Evolutionary conservation across 2,888 invertebrate species (phyloP), one percentile per base, ranked within the genome.

Genomic region (Drosophila prolongata): DNA sequence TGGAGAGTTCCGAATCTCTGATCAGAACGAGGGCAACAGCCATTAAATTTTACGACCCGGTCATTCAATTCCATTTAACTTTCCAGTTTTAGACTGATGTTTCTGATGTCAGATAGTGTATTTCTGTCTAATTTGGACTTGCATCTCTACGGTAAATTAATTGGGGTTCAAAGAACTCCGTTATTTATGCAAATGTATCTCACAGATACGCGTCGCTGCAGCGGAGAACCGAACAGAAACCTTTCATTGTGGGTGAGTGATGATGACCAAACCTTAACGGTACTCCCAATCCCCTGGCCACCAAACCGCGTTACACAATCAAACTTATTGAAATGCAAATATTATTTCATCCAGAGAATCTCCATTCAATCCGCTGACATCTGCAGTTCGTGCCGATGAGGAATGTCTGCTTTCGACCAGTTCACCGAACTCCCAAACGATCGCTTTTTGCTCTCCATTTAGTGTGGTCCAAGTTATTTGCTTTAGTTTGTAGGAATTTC

Each of bases 321-420:
- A 58, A 68, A 75, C 43, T 75, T 84, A 84, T 88, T 84, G 71
- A 84, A 78, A 84, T 88, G 83, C 89, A 78, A 84, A 88, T 87
- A 71, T 44, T 61, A 65, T 66, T 59, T 68, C 52, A 58, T 56
- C 35, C 30, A 34, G 52, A 14, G 40, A 13, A 34, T 19, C 52
- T 34, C 40, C 16, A 6, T 10, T 19, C 35, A 35, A 35, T 30
- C 27, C 30, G n/a, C 24, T 19, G 4, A 19, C 37, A 30, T 52
- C 54, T 64, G 70, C 73, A 70, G 34, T 55, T n/a, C n/a, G 44
- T 37, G 37, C 24, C 10, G 43, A 35, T 67, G 53, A 57, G 66
- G 56, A 65, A 68, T 71, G 53, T 53, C 67, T 73, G 57, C 65
- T 54, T 66, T 68, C 66, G 35, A 68, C 43, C 70, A 54, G 83